Base-by-base conservation (phyloP, 2,888 invertebrate species). In the Hirudinaria manillensis region DNA sequence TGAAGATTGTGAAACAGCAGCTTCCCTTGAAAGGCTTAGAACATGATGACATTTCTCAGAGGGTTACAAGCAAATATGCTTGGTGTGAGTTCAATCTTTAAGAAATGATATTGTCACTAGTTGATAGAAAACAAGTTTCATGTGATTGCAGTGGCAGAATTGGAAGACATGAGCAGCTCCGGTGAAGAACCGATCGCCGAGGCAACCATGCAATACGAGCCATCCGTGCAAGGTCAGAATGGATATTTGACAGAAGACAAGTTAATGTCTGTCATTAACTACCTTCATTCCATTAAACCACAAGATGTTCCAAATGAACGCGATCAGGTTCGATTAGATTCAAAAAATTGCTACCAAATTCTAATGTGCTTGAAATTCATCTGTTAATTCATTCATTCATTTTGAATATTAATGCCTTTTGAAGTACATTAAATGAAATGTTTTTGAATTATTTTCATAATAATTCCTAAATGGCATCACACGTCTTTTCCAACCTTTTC, bases 51-150 rank as follows among this genome's bases (percentile, higher is more conserved):
- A 61, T 61, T 4, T 27, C 61, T 27, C 24, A 61, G 24, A 61
- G 61, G 61, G 61, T 61, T 13, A 27, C 61, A 6, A 24, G 29
- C 24, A 61, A 61, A 10, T 61, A 61, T 61, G 24, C 61, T n/a
- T 61, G 61, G 61, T 61, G 61, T 61, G 24, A 61, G 61, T 61
- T 61, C 7, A 61, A 61, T 61, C 29, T 1, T 61, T 27, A 61
- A 61, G 10, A 2, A 61, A n/a, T 10, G 21, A 27, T 61, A 16
- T 16, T 19, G 7, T 61, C 24, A 1, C 13, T 7, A 61, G 24
- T 2, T 3, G 61, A 2, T 24, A 1, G 29, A 61, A 61, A n/a
- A 16, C 10, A 3, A n/a, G n/a, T 19, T 61, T 61, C 24, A 7
- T 61, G 10, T 45, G 45, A 16, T 45, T 45, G 13, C 61, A 61